These are phyloP conservation scores for Loxodonta africana DNA, from an alignment of 2,113 vertebrate species.

Conservation along the genomic window DNA sequence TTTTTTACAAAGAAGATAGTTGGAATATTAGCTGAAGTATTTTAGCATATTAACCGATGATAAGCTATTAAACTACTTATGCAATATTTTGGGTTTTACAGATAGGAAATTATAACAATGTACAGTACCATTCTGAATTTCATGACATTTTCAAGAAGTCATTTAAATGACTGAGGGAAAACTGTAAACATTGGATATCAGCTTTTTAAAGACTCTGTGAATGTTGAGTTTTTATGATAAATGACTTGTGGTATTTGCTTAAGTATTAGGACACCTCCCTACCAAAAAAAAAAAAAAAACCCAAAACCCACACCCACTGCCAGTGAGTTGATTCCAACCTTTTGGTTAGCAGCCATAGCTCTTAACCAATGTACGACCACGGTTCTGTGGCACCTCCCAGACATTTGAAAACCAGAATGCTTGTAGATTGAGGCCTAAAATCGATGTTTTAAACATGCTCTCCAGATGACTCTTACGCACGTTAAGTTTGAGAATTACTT, in stretches of 20 bases:
- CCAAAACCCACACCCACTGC: too few species aligned
- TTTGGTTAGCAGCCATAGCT: too few species aligned
- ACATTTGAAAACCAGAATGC: background rate
- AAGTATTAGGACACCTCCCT: background rate
- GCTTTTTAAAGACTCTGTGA: background rate
- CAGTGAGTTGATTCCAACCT: too few species aligned
- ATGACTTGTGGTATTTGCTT: background rate
- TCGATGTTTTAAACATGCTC: background rate
- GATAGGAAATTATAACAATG: background rate
- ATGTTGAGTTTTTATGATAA: conserved; percentile 7
- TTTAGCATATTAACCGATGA: background rate
- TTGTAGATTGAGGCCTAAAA: conserved; percentile 7
- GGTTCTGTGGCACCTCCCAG: background rate
- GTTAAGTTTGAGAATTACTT: conserved; percentile 26
- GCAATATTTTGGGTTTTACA: background rate
- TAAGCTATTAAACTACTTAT: background rate
- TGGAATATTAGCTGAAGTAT: background rate
- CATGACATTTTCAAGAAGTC: conserved; percentile 12
- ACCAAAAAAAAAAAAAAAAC: too few species aligned
- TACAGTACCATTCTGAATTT: conserved; percentile 12
- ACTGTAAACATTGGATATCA: background rate
- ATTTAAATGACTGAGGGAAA: conserved; percentile 1
- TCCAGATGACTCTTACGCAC: background rate
- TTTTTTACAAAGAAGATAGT: background rate
- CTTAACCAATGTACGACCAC: too few species aligned